Evolutionary conservation across 1,140 invertebrate genomes (phyloP).

Genomic region (Sycophaga agraensis): DNA sequence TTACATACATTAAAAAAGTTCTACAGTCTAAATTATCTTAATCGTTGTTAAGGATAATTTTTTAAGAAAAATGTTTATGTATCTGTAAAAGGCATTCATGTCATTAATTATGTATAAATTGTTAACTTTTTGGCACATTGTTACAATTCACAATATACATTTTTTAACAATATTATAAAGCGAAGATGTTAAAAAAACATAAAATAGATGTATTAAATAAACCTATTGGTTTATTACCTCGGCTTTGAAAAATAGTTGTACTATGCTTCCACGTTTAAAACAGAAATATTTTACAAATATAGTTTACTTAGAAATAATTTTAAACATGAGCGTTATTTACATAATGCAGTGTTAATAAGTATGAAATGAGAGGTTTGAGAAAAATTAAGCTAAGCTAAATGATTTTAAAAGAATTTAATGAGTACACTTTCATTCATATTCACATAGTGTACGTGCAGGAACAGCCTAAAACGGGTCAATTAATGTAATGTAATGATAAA

Average conservation of each 20-base stretch:
- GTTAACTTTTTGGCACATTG: neutral
- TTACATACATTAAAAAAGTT: too few species aligned
- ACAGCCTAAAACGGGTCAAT: neutral
- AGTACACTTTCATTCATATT: too few species aligned
- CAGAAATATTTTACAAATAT: slow-evolving; percentile 3
- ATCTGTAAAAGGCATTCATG: neutral
- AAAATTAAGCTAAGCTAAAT: neutral
- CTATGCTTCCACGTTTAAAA: neutral
- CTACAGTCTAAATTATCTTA: too few species aligned
- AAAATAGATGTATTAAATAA: neutral
- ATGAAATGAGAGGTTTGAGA: neutral
- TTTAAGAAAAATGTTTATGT: too few species aligned
- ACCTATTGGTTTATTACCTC: neutral
- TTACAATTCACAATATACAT: neutral
- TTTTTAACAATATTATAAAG: neutral
- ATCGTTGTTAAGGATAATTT: too few species aligned
- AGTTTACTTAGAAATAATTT: slow-evolving; percentile 6
- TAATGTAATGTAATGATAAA: neutral
- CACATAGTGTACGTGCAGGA: neutral
- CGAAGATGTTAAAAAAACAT: too few species aligned
- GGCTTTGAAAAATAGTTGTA: neutral
- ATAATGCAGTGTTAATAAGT: neutral
- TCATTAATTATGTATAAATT: neutral
- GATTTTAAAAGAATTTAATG: neutral
- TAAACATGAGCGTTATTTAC: neutral